These are phyloP conservation scores for Portunus trituberculatus DNA, from an alignment of 1,140 invertebrate species.

Conservation along the genomic window DNA sequence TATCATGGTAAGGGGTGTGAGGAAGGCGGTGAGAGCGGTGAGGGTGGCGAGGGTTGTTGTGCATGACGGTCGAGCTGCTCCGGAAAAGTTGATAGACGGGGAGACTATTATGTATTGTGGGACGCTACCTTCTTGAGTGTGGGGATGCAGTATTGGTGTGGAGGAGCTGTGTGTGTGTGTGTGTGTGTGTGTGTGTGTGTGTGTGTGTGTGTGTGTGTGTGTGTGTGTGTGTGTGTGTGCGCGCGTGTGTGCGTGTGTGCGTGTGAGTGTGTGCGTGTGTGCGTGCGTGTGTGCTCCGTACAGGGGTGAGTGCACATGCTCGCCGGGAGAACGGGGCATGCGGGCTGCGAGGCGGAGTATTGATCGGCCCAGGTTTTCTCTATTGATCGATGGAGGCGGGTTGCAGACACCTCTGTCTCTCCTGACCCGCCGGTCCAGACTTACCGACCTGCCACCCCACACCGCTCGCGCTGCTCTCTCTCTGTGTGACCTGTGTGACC, in stretches of 20 bases:
- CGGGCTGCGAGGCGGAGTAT: slow-evolving; percentile 25
- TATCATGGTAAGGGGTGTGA: not conserved
- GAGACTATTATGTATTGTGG: not conserved
- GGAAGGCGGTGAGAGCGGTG: not conserved
- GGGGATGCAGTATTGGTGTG: not conserved
- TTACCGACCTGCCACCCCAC: slow-evolving; percentile 15
- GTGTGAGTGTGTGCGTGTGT: not conserved
- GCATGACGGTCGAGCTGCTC: not conserved
- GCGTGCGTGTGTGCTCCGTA: slow-evolving; percentile 8
- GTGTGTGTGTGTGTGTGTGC: not conserved
- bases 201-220: not conserved
- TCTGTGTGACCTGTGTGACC: slow-evolving; percentile 43
- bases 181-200: not conserved
- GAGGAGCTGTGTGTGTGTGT: not conserved
- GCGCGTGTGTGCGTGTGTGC: not conserved
- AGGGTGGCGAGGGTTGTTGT: not conserved
- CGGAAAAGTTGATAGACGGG: not conserved
- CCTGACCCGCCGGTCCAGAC: slow-evolving; percentile 30
- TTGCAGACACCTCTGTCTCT: slow-evolving; percentile 32
- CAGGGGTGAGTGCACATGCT: slow-evolving; percentile 45
- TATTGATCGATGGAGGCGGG: not conserved
- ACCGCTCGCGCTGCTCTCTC: slow-evolving; percentile 8
- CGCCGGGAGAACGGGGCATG: slow-evolving; percentile 36
- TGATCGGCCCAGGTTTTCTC: not conserved
- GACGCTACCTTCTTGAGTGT: too few relatives aligned